Percentiles rank a stretch among this genome's conserved stretches.
Conservation (phyloP, 1,140 invertebrate species). For the Drosophila santomea region DNA sequence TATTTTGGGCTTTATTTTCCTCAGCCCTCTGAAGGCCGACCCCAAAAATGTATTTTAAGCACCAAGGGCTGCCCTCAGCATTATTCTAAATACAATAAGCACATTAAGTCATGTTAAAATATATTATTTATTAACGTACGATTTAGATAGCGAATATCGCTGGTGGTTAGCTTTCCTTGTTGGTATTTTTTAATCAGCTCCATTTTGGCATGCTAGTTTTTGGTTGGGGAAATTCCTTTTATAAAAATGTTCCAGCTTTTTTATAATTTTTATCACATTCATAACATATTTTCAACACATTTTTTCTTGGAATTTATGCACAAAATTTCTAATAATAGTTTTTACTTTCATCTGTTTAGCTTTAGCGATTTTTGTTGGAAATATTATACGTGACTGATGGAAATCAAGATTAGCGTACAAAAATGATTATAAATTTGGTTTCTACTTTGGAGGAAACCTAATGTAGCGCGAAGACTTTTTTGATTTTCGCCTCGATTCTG, state of each 20-base stretch:
- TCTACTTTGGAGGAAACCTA: constrained; percentile 29
- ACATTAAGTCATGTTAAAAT: neutral
- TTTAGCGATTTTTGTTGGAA: constrained; percentile 13
- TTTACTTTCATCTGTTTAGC: constrained; percentile 31
- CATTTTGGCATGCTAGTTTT: constrained; percentile 57
- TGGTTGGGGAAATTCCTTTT: neutral
- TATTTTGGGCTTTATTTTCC: constrained; percentile 2
- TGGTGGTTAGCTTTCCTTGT: constrained; percentile 68
- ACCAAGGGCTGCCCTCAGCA: constrained; percentile 22
- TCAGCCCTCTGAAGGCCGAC: constrained; percentile 6
- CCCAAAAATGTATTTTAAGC: constrained; percentile 30
- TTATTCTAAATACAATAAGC: constrained; percentile 4
- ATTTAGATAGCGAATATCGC: constrained; percentile 69
- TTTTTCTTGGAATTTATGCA: constrained; percentile 2
- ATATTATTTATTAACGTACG: constrained; percentile 55
- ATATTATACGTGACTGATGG: constrained; percentile 27
- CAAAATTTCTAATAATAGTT: constrained; percentile 1
- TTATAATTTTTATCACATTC: constrained; percentile 21
- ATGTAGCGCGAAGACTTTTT: constrained; percentile 29
- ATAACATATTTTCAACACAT: constrained; percentile 9
- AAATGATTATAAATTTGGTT: constrained; percentile 31
- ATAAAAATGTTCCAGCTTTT: neutral
- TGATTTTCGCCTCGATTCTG: constrained; percentile 34
- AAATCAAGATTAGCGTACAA: neutral
- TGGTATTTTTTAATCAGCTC: constrained; percentile 81